Conservation (phyloP, 2,888 invertebrate species). For the Helobdella robusta region DNA sequence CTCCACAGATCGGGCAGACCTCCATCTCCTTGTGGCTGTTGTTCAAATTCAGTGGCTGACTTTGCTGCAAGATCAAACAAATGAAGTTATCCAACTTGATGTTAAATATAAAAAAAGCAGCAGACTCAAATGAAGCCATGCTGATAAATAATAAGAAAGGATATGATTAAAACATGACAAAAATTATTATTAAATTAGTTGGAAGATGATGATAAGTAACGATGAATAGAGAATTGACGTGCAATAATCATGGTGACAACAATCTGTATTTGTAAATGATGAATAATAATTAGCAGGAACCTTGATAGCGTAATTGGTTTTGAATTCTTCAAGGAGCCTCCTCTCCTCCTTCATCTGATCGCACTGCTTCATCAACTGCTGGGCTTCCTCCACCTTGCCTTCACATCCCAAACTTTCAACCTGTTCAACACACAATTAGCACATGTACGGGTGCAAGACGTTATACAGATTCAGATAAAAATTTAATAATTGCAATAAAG, state of each 20-base stretch:
- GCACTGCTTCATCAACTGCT: constrained; percentile 86
- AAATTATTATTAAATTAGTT: too few relatives aligned
- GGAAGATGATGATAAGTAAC: too few relatives aligned
- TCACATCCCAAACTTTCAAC: constrained; percentile 84
- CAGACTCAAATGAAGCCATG: too few relatives aligned
- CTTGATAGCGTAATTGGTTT: too few relatives aligned
- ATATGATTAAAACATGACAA: too few relatives aligned
- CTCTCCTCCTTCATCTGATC: constrained; percentile 88
- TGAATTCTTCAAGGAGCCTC: constrained; percentile 56
- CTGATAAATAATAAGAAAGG: too few relatives aligned
- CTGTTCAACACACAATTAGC: constrained; percentile 34
- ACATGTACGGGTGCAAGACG: background rate
- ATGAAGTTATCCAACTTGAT: background rate
- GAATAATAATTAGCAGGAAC: too few relatives aligned
- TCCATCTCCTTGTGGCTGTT: constrained; percentile 80
- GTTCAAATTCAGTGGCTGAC: constrained; percentile 19
- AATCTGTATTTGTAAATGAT: too few relatives aligned
- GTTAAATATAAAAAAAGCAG: background rate
- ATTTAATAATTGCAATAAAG: background rate
- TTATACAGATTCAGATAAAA: background rate
- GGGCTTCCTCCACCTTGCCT: constrained; percentile 93
- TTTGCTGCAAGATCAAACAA: background rate
- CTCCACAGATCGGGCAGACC: constrained; percentile 94
- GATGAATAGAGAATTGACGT: too few relatives aligned
- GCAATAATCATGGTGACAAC: too few relatives aligned